Conservation (phyloP, 2,113 vertebrate species). For the Geococcyx californianus region DNA sequence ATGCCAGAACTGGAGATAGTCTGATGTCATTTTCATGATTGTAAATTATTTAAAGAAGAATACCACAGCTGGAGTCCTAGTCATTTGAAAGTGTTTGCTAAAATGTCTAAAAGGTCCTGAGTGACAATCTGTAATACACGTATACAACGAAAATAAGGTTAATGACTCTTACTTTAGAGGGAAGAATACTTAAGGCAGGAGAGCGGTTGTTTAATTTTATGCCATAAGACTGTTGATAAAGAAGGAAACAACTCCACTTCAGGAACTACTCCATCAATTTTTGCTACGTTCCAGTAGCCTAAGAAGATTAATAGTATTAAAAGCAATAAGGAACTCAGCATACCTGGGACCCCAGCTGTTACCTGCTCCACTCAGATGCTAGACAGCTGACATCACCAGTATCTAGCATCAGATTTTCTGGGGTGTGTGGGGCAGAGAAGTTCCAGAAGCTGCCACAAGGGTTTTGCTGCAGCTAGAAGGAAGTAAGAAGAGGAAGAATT, state of each 20-base stretch:
- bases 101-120: constrained; percentile 17
- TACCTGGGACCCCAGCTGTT: neutral
- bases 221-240: neutral
- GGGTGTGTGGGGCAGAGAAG: neutral
- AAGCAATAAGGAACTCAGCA: neutral
- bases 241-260: neutral
- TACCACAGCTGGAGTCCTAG: neutral
- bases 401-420: neutral
- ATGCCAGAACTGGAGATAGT: constrained; percentile 43
- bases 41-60: constrained; percentile 57
- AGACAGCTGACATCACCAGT: neutral
- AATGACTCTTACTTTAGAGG: neutral
- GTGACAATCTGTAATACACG: neutral
- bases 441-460: constrained; percentile 18
- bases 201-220: neutral
- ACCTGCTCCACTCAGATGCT: neutral
- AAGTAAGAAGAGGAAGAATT: constrained; percentile 13
- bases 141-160: neutral
- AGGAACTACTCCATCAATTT: neutral
- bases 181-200: neutral
- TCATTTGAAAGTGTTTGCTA: constrained; percentile 22
- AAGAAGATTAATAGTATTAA: neutral
- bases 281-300: neutral
- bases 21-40: constrained; percentile 55
- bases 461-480: neutral